phyloP scores from a whole-genome alignment of 2,888 invertebrate genomes.

The Eristalinus sepulchralis region DNA sequence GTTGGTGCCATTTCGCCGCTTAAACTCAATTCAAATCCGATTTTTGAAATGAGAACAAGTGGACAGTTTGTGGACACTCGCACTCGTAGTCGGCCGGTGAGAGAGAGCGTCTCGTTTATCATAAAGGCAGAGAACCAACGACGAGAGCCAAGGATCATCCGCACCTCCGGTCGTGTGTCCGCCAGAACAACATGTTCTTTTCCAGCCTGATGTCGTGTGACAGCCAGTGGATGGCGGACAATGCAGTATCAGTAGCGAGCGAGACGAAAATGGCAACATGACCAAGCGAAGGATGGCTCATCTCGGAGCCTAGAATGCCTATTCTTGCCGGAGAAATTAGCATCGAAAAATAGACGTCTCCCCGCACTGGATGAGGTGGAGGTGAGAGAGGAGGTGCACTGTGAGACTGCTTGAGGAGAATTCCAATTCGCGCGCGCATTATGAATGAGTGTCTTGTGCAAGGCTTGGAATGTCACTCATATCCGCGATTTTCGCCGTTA shows the following conservation, averaged over 20 bases:
- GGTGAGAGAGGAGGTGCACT: slow-evolving; percentile 1
- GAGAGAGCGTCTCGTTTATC: slow-evolving; percentile 45
- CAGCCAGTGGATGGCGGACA: slow-evolving; percentile 48
- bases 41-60: slow-evolving; percentile 66
- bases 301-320: slow-evolving; percentile 29
- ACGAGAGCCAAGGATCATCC: slow-evolving; percentile 34
- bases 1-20: slow-evolving; percentile 60
- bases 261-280: slow-evolving; percentile 64
- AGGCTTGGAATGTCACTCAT: slow-evolving; percentile 47
- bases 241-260: slow-evolving; percentile 50
- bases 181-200: slow-evolving; percentile 50
- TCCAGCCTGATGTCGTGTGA: slow-evolving; percentile 43
- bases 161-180: neutral
- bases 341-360: slow-evolving; percentile 64
- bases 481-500: slow-evolving; percentile 36
- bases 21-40: slow-evolving; percentile 66
- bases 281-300: slow-evolving; percentile 55
- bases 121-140: slow-evolving; percentile 44
- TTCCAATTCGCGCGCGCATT: slow-evolving; percentile 56
- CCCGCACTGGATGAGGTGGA: neutral
- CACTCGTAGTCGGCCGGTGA: no score
- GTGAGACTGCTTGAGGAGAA: slow-evolving; percentile 50
- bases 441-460: slow-evolving; percentile 47
- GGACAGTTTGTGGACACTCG: slow-evolving; percentile 51
- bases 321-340: slow-evolving; percentile 53